Percentiles rank a stretch among this genome's conserved stretches.
Conservation (phyloP, 2,797 vertebrate species). For the Protonibea diacanthus region DNA sequence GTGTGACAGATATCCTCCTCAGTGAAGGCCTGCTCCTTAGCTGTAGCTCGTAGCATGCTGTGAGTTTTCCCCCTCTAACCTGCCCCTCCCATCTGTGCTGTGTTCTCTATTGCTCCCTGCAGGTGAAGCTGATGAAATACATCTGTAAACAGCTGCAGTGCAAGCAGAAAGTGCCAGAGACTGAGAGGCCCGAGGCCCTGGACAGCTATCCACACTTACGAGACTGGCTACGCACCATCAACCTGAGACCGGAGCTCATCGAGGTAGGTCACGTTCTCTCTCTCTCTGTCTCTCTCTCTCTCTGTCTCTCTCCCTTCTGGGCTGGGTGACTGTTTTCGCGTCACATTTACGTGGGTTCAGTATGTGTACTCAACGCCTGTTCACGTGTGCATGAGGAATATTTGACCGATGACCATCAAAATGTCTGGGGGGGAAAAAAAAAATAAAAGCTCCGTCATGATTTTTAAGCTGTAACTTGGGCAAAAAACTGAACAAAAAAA, state of each 20-base stretch:
- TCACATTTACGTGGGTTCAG: slow-evolving; percentile 16
- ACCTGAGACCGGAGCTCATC: slow-evolving; percentile 91
- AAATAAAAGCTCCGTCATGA: not conserved
- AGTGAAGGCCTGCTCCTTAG: slow-evolving; percentile 28
- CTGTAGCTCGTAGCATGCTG: slow-evolving; percentile 26
- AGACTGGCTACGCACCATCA: slow-evolving; percentile 96
- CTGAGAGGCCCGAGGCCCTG: slow-evolving; percentile 89
- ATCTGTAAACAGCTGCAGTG: slow-evolving; percentile 96
- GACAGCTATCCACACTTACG: slow-evolving; percentile 93
- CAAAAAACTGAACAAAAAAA: not conserved
- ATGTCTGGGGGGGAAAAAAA: slow-evolving; percentile 4
- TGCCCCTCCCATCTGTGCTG: slow-evolving; percentile 62
- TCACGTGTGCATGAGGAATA: slow-evolving; percentile 51
- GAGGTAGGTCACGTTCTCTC: slow-evolving; percentile 79
- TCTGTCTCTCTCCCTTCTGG: not conserved
- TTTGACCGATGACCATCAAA: slow-evolving; percentile 26
- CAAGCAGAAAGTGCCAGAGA: slow-evolving; percentile 93
- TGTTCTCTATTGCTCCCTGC: slow-evolving; percentile 80
- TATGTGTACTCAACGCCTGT: slow-evolving; percentile 18
- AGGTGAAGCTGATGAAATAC: slow-evolving; percentile 98
- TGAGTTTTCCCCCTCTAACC: slow-evolving; percentile 45
- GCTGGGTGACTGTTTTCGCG: slow-evolving; percentile 7
- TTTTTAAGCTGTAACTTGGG: not conserved
- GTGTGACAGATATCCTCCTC: slow-evolving; percentile 33
- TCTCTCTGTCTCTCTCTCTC: not conserved